Evolutionary conservation across 1,140 invertebrate species (phyloP), one percentile per base, ranked within the genome.

Genomic region (Heliconius hewitsoni): DNA sequence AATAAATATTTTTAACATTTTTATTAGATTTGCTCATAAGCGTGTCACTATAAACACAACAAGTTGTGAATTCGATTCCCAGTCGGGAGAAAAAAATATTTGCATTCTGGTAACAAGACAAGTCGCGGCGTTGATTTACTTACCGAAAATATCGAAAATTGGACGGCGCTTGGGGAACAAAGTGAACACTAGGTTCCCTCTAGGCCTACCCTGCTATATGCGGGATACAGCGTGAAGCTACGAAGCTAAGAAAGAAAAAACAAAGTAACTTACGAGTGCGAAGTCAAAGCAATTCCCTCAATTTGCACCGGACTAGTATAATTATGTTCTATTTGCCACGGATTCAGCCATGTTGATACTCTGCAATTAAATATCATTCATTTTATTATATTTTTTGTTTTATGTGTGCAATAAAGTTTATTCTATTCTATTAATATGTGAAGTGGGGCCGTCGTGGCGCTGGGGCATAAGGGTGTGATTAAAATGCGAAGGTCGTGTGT

Each of bases 291-390:
- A 3, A 92, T 84, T 9, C 95, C 95, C 80, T 96, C 95, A 19
- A 97, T 92, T 84, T 97, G 96, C 93, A 96, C 96, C 0, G 96
- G 96, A 89, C 96, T 96, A 4, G 95, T 96, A 80, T 96, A 96
- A 81, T 95, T 95, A 81, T 96, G 96, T 42, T 95, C 90, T 27
- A 97, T 88, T 90, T 97, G 96, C 96, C 96, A 97, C 8, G 95
- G 94, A 90, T 97, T 97, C 89, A 97, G 91, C 96, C 96, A 97
- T 0, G 96, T 96, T 82, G 95, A 89, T 74, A 97, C 95, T 86
- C 96, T 97, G n/a, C 8, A 60, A 60, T 27, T 3, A 60, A 60
- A 60, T 60, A 11, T 60, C 19, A 23, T 23, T 23, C 0, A 0
- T 23, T 23, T 23, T 23, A 0, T 23, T 23, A 23, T 23, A 23